These are phyloP conservation scores for Acheta domesticus DNA, from an alignment of 2,888 invertebrate genomes.

Conservation along the genomic window DNA sequence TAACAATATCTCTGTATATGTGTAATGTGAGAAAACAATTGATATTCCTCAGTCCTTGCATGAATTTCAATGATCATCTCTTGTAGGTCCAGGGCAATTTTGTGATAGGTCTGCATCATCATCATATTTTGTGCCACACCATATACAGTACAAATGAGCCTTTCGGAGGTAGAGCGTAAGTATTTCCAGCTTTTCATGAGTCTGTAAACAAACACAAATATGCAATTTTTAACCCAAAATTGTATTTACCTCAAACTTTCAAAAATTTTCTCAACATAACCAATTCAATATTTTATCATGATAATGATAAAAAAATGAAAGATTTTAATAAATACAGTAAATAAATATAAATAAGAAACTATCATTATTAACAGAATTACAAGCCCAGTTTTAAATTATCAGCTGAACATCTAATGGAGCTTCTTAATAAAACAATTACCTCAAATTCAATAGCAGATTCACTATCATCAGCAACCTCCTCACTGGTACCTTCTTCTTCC, in stretches of 20 bases:
- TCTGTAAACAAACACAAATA: conserved; percentile 42
- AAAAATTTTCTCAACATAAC: conserved; percentile 39
- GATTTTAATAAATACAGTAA: too few relatives aligned
- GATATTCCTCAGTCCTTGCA: too few relatives aligned
- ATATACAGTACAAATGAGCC: conserved; percentile 72
- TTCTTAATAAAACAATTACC: conserved; percentile 32
- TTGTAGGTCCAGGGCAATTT: conserved; percentile 64
- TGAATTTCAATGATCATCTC: conserved; percentile 56
- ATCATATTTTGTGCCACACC: conserved; percentile 70
- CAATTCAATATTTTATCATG: conserved; percentile 36
- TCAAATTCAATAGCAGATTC: conserved; percentile 40
- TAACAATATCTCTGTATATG: too few relatives aligned
- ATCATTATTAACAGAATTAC: too few relatives aligned
- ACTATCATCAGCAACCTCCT: conserved; percentile 39
- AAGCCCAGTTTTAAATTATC: too few relatives aligned
- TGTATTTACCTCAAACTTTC: not conserved
- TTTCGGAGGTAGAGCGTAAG: conserved; percentile 63
- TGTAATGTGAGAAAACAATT: too few relatives aligned
- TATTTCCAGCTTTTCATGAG: conserved; percentile 58
- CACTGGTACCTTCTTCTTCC: conserved; percentile 39
- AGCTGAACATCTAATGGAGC: too few relatives aligned
- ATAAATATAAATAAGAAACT: too few relatives aligned
- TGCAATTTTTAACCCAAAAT: not conserved
- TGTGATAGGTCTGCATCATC: conserved; percentile 58
- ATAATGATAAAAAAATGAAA: too few relatives aligned